Percentiles rank a stretch among this genome's conserved stretches.
phyloP scores from a whole-genome alignment of 2,113 vertebrate genomes.

The Melanocharis versteri region DNA sequence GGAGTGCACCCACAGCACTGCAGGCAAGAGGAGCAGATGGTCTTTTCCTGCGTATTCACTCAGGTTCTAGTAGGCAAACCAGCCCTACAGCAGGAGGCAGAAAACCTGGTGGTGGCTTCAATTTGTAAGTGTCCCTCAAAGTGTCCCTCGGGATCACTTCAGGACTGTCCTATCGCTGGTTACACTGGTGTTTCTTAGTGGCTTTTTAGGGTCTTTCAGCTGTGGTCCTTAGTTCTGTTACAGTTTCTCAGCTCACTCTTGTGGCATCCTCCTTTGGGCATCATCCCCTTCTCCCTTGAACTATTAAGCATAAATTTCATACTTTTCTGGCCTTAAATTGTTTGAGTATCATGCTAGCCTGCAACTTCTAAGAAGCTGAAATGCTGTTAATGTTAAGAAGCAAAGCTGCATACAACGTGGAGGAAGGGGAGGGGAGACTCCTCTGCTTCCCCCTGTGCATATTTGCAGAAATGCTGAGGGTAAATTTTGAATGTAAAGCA shows the following conservation, averaged over 20 bases:
- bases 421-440: neutral
- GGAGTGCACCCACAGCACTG: neutral
- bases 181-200: neutral
- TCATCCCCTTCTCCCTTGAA: neutral
- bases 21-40: neutral
- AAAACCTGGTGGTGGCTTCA: neutral
- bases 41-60: neutral
- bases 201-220: neutral
- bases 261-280: neutral
- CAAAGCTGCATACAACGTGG: neutral
- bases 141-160: fast-evolving
- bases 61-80: neutral
- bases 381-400: neutral
- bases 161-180: neutral
- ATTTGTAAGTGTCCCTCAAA: neutral
- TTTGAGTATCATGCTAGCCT: neutral
- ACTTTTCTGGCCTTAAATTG: neutral
- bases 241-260: neutral
- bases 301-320: neutral
- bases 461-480: neutral
- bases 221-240: neutral
- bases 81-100: neutral
- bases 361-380: neutral
- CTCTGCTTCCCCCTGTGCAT: neutral
- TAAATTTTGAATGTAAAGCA: neutral